These are phyloP conservation scores for Cairina moschata DNA, from an alignment of 2,113 vertebrate species.

Conservation along the genomic window DNA sequence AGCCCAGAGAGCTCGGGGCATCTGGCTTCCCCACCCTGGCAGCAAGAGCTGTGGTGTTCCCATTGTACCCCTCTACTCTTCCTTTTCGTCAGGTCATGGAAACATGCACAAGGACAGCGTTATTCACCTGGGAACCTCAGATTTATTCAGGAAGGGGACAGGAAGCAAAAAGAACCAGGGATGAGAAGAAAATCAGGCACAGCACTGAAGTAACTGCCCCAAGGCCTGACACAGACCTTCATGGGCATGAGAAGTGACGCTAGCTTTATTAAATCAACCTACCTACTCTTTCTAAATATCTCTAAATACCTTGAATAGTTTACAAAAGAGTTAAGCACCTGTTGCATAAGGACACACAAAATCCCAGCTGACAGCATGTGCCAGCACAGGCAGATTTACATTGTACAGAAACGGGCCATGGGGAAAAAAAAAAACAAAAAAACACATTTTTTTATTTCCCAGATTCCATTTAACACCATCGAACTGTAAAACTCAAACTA, in stretches of 20 bases:
- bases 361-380: not conserved
- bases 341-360: no score
- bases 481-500: constrained; percentile 55
- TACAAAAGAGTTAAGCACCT: not conserved
- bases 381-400: not conserved
- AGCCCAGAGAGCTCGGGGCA: not conserved
- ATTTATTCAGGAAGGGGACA: not conserved
- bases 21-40: not conserved
- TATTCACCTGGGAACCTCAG: not conserved
- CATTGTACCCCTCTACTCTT: not conserved
- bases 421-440: not conserved
- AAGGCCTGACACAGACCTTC: not conserved
- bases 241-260: not conserved
- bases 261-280: not conserved
- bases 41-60: not conserved
- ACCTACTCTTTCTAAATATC: not conserved
- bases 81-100: not conserved
- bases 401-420: not conserved
- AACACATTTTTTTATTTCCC: constrained; percentile 34
- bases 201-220: not conserved
- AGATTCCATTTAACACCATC: constrained; percentile 41
- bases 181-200: not conserved
- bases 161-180: not conserved
- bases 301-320: not conserved
- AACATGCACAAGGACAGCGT: not conserved